Base-by-base conservation (phyloP, 1,140 invertebrate species). In the Drosophila subobscura region DNA sequence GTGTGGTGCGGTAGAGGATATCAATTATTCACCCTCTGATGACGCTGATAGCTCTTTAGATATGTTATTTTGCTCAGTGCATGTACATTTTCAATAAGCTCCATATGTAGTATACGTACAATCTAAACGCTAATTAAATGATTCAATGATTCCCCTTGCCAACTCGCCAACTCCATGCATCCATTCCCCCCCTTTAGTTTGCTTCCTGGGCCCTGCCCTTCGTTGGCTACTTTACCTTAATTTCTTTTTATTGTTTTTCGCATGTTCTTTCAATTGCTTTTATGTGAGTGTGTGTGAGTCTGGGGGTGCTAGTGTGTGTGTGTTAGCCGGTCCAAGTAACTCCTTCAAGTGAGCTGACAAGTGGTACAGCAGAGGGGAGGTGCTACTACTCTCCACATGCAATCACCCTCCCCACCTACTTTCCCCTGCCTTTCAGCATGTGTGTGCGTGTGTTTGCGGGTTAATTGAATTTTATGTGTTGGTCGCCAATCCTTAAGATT, bases 91-190 rank as follows among this genome's bases (percentile, higher is more conserved):
- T 83, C 74, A 73, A 81, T 81, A 83, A 83, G 61, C 75, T 84
- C 60, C 41, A 55, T 42, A 33, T 50, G 23, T 42, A 20, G 51
- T 71, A 71, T 55, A 51, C 70, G 65, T 60, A 68, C 77, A 80
- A 89, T 79, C 72, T 89, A 89, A 89, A 84, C 86, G 80, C 86
- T 89, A 89, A 89, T 89, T 89, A 89, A 89, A 89, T 89, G 85
- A 89, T 89, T 89, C 86, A 89, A 85, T 89, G 86, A 89, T 81
- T 89, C 75, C 74, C 67, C 49, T 67, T 46, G 33, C 33, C 33
- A 33, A 33, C 33, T 12, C 3, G 3, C 51, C 61, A 42, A 10
- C 60, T 55, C 42, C 22, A n/a, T 10, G 16, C 16, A 20, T 20
- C 0, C 16, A 20, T 20, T 20, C 16, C 12, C 23, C 41, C 0